A percentile compares a stretch with the other conserved stretches of the same genome.
These are phyloP conservation scores for Pteromalus puparum DNA, from an alignment of 1,140 invertebrate genomes.

Conservation along the genomic window DNA sequence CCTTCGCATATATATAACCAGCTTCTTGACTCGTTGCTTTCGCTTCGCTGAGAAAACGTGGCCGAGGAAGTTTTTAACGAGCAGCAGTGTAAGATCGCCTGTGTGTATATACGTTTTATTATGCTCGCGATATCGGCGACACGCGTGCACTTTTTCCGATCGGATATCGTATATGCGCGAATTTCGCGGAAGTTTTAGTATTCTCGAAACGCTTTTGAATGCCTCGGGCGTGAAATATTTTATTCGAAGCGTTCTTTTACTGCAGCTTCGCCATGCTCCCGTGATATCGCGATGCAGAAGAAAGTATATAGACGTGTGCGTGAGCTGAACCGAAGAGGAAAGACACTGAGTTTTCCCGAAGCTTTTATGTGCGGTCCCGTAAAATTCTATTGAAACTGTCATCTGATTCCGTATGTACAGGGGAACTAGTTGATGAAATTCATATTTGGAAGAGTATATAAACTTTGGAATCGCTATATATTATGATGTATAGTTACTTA, in stretches of 20 bases:
- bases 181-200: not conserved
- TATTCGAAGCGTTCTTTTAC: not conserved
- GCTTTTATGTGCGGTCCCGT: not conserved
- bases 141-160: not conserved
- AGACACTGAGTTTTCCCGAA: not conserved
- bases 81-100: constrained; percentile 51
- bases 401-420: not conserved
- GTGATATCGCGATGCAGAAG: not conserved
- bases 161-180: not conserved
- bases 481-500: not conserved
- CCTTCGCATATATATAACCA: not conserved
- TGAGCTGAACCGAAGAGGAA: not conserved
- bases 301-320: not conserved
- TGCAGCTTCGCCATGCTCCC: not conserved
- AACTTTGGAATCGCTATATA: not conserved
- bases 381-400: not conserved
- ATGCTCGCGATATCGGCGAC: not conserved
- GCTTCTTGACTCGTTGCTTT: not conserved
- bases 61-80: constrained; percentile 61
- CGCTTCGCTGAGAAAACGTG: not conserved
- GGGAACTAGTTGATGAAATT: not conserved
- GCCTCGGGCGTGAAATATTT: not conserved
- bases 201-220: not conserved
- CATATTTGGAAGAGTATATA: not conserved
- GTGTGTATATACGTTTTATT: not conserved